Evolutionary conservation across 2,888 invertebrate genomes (phyloP).

Genomic region (Ectropis crepuscularia): DNA sequence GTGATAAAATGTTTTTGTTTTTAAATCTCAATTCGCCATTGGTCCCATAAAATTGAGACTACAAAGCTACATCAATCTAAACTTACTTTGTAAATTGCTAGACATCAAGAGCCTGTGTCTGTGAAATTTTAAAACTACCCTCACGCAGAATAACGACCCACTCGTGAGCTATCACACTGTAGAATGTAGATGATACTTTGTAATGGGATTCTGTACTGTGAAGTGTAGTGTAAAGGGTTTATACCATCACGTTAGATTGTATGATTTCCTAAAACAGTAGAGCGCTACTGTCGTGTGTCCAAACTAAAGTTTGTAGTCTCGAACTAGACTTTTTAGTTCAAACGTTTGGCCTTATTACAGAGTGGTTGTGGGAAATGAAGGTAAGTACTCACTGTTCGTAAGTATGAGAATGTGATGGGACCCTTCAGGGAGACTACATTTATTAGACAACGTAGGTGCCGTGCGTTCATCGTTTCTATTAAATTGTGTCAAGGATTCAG

Average conservation of each 20-base stretch:
- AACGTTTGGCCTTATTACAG: no score
- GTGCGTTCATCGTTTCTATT: neutral
- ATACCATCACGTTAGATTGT: neutral
- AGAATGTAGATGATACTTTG: conserved; percentile 24
- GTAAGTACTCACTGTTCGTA: conserved; percentile 4
- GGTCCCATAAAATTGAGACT: conserved; percentile 9
- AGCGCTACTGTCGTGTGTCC: no score
- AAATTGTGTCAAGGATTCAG: no score
- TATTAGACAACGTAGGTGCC: neutral
- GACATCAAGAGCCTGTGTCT: conserved; percentile 27
- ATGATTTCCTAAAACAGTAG: no score
- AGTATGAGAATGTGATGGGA: conserved; percentile 4
- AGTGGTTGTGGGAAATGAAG: neutral
- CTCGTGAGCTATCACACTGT: conserved; percentile 30
- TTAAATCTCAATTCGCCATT: neutral
- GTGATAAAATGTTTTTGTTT: neutral
- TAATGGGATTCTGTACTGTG: conserved; percentile 19
- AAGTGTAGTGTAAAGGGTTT: conserved; percentile 12
- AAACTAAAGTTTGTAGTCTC: no score
- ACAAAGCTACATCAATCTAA: conserved; percentile 17
- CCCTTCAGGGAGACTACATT: conserved; percentile 7
- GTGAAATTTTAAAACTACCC: conserved; percentile 33
- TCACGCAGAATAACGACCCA: conserved; percentile 27
- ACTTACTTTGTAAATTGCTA: conserved; percentile 19
- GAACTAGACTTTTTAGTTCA: no score